Conservation (phyloP, 2,888 invertebrate species). For the Caenorhabditis drosophilae region DNA sequence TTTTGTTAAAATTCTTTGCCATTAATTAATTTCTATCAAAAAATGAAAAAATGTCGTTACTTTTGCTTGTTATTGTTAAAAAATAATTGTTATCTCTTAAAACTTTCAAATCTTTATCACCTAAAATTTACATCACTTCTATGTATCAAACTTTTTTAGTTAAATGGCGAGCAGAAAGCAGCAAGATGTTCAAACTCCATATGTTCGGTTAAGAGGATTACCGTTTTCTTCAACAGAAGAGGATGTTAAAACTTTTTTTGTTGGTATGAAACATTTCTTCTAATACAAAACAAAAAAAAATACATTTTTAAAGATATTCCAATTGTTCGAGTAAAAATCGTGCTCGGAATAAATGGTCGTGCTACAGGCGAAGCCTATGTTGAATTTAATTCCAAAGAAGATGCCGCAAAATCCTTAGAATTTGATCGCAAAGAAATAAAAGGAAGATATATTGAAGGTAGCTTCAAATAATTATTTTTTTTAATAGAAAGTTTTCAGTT, state of each 20-base stretch:
- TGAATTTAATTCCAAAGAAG: slow-evolving; percentile 37
- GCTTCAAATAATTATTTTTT: background rate
- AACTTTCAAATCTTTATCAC: no score
- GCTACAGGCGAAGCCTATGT: slow-evolving; percentile 62
- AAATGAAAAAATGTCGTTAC: no score
- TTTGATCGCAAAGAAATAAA: slow-evolving; percentile 55
- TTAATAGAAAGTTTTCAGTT: slow-evolving; percentile 20
- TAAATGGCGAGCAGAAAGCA: no score
- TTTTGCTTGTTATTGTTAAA: no score
- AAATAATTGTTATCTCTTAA: no score
- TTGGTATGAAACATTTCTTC: slow-evolving; percentile 28
- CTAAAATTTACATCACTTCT: no score
- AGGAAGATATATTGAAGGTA: slow-evolving; percentile 62
- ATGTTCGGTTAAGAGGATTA: slow-evolving; percentile 53
- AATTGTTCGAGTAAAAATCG: slow-evolving; percentile 20
- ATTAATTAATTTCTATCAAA: no score
- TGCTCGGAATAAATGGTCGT: slow-evolving; percentile 39
- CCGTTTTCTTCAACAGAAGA: slow-evolving; percentile 54
- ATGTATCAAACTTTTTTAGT: no score
- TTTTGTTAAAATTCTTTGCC: no score
- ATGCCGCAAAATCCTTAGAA: slow-evolving; percentile 45
- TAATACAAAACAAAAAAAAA: background rate
- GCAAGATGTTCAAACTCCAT: background rate
- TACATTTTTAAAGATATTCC: slow-evolving; percentile 6
- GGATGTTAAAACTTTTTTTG: slow-evolving; percentile 56